Percentiles rank a stretch among this genome's conserved stretches.
phyloP scores from a whole-genome alignment of 2,113 vertebrate species.

The Paracanthobrama guichenoti region DNA sequence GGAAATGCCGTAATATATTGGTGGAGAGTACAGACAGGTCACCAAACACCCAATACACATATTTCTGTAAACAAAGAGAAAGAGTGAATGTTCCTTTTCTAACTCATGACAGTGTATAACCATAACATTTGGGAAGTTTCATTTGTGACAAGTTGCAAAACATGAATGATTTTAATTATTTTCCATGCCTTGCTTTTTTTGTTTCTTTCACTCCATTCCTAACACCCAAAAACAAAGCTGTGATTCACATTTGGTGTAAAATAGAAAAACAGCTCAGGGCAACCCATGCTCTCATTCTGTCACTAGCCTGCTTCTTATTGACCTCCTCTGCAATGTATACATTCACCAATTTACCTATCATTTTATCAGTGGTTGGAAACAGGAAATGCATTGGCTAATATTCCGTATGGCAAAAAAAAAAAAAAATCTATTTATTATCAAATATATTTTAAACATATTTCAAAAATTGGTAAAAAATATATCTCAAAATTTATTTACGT shows the following conservation, averaged over 20 bases:
- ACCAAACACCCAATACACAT: neutral
- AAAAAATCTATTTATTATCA: no score
- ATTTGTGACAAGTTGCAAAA: neutral
- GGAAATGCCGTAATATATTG: neutral
- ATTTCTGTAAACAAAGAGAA: neutral
- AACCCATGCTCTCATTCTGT: constrained; percentile 72
- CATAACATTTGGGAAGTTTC: neutral
- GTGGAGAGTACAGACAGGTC: neutral
- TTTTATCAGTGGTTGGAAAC: constrained; percentile 1
- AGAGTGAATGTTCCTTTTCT: neutral
- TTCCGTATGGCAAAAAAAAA: no score
- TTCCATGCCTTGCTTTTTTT: neutral
- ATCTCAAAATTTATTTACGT: no score
- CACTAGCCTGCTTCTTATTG: constrained; percentile 73
- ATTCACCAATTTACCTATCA: constrained; percentile 2
- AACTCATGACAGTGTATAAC: neutral
- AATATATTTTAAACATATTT: no score
- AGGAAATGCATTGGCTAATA: neutral
- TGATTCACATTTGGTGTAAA: constrained; percentile 73
- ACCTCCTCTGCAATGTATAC: constrained; percentile 62
- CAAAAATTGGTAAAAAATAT: no score
- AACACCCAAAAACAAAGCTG: constrained; percentile 47
- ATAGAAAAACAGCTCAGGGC: constrained; percentile 67
- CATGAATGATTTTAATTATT: neutral
- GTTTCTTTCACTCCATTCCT: constrained; percentile 22